phyloP scores from a whole-genome alignment of 2,888 invertebrate species.

The Harpalus rufipes region DNA sequence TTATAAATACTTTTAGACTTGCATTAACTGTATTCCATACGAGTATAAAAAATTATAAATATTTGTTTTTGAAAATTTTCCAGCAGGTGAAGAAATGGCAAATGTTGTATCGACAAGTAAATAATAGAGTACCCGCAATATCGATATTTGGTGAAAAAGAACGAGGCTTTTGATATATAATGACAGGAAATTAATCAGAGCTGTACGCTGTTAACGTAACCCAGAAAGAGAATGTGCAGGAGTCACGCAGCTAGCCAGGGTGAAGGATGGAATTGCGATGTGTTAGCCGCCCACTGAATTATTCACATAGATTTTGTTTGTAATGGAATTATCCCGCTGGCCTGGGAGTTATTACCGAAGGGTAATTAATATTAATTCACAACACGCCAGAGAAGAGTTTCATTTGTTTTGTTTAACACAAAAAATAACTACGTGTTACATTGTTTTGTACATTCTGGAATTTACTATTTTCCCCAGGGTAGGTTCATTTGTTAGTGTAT shows the following conservation, averaged over 20 bases:
- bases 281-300: slow-evolving; percentile 16
- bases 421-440: neutral
- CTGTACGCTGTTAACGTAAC: slow-evolving; percentile 28
- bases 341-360: slow-evolving; percentile 22
- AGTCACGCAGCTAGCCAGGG: slow-evolving; percentile 9
- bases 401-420: slow-evolving; percentile 15
- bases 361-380: slow-evolving; percentile 34
- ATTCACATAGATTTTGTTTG: slow-evolving; percentile 39
- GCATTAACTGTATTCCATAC: too few species aligned
- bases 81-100: slow-evolving; percentile 11
- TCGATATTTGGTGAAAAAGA: slow-evolving; percentile 36
- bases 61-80: too few species aligned
- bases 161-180: slow-evolving; percentile 27
- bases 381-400: neutral
- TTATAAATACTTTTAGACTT: too few species aligned
- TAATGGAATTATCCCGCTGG: slow-evolving; percentile 25
- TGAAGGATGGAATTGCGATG: slow-evolving; percentile 19
- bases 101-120: slow-evolving; percentile 26
- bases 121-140: slow-evolving; percentile 5
- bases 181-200: slow-evolving; percentile 40
- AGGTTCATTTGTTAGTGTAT: neutral
- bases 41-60: too few species aligned
- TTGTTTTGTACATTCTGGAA: neutral
- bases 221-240: slow-evolving; percentile 2
- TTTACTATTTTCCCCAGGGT: neutral